phyloP scores from a whole-genome alignment of 2,113 vertebrate genomes.

The Urocolius indicus region DNA sequence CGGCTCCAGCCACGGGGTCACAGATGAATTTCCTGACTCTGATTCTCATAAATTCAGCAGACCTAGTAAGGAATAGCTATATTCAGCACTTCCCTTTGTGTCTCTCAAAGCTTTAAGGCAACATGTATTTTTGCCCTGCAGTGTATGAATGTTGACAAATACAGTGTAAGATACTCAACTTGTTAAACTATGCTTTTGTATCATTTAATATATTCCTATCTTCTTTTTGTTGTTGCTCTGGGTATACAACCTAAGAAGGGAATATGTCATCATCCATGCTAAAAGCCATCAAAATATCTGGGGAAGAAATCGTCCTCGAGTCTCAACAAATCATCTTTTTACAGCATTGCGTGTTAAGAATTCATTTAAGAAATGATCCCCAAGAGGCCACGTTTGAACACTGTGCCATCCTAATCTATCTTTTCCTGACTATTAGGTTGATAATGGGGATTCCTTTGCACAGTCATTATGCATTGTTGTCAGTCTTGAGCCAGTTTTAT shows the following conservation, averaged over 20 bases:
- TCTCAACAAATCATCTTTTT: constrained; percentile 61
- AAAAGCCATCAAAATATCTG: constrained; percentile 37
- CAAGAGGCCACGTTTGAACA: constrained; percentile 49
- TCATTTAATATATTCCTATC: background rate
- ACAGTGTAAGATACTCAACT: background rate
- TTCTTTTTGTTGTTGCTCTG: background rate
- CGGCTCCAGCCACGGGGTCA: background rate
- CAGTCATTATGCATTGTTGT: constrained; percentile 67
- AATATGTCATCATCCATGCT: constrained; percentile 22
- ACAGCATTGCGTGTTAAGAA: constrained; percentile 18
- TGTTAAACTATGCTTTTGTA: background rate
- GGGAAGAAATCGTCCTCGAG: background rate
- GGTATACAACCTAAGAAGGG: background rate
- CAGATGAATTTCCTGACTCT: background rate
- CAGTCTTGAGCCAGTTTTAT: constrained; percentile 71
- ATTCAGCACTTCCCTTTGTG: background rate
- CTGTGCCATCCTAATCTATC: constrained; percentile 58
- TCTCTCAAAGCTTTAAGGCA: background rate
- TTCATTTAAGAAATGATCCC: constrained; percentile 60
- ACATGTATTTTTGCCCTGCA: background rate
- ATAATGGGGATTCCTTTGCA: constrained; percentile 59
- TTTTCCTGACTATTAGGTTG: constrained; percentile 71
- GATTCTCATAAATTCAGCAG: background rate
- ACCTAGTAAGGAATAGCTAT: background rate
- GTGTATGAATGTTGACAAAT: background rate